These are phyloP conservation scores for Tetraodon nigroviridis DNA, from an alignment of 2,113 vertebrate genomes.

Conservation along the genomic window DNA sequence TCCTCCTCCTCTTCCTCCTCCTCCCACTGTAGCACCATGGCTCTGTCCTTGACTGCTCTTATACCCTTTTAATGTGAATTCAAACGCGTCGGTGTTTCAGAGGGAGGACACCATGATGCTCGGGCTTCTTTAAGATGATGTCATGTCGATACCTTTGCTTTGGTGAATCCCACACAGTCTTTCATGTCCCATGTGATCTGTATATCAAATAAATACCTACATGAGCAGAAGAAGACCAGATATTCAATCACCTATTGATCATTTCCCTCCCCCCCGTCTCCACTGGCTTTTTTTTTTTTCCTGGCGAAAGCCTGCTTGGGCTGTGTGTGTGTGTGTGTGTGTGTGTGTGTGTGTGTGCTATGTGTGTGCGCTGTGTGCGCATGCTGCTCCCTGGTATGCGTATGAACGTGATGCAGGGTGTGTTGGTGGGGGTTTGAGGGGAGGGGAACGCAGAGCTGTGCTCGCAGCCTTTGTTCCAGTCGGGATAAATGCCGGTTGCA, in stretches of 20 bases:
- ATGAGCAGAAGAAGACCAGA: slow-evolving; percentile 12
- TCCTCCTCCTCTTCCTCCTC: not conserved
- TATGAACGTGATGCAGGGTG: slow-evolving; percentile 34
- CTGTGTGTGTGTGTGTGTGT: slow-evolving; percentile 6
- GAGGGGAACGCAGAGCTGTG: slow-evolving; percentile 46
- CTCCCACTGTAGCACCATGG: not conserved
- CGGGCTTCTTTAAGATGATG: not conserved
- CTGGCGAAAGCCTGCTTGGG: slow-evolving; percentile 10
- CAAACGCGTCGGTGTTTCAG: not conserved
- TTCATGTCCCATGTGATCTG: not conserved
- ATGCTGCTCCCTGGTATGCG: slow-evolving; percentile 14
- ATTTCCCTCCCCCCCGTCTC: slow-evolving; percentile 34
- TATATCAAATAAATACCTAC: not conserved
- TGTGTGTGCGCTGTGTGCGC: slow-evolving; percentile 25
- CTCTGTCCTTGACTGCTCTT: not conserved
- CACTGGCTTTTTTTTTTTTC: slow-evolving; percentile 27
- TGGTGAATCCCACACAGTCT: not conserved
- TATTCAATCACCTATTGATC: slow-evolving; percentile 55
- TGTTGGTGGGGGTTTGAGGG: slow-evolving; percentile 35
- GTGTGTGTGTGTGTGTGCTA: slow-evolving; percentile 12
- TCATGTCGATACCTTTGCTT: not conserved
- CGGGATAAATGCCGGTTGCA: slow-evolving; percentile 42
- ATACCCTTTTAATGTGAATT: not conserved
- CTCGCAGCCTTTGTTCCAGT: slow-evolving; percentile 62
- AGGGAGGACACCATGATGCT: not conserved